phyloP scores from a whole-genome alignment of 2,113 vertebrate genomes.

The Neotoma lepida region DNA sequence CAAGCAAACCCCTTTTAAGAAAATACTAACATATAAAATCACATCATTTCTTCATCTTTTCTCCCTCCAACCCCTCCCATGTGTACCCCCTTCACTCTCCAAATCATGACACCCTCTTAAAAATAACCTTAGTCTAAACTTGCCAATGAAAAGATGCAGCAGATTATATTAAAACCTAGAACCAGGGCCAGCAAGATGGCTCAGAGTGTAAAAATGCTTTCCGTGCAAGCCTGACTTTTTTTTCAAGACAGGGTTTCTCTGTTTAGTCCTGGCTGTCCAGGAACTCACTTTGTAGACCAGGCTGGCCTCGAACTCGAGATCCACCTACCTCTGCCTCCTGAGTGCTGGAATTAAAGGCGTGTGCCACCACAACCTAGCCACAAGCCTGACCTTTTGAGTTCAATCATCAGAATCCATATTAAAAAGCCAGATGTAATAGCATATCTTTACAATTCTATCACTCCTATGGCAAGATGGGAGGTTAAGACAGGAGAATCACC shows the following conservation, averaged over 20 bases:
- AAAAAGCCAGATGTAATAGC: neutral
- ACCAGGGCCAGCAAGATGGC: neutral
- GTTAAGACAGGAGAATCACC: neutral
- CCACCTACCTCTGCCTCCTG: no score
- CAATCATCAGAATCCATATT: neutral
- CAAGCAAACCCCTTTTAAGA: neutral
- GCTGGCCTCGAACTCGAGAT: no score
- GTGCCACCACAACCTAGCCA: no score
- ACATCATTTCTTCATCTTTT: neutral
- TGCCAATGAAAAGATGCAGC: neutral
- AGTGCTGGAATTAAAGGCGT: no score
- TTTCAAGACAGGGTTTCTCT: no score
- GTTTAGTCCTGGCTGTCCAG: no score
- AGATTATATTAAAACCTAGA: neutral
- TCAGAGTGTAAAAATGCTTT: neutral
- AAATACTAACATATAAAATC: neutral
- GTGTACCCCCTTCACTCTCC: neutral
- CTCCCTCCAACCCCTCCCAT: neutral
- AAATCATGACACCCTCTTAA: neutral
- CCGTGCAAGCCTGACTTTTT: neutral
- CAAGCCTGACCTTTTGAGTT: neutral
- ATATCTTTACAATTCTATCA: neutral
- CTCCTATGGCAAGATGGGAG: neutral
- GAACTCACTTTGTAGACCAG: no score
- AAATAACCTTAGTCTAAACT: neutral